Evolutionary conservation across 2,888 invertebrate species (phyloP).

Genomic region (Drosophila monieri): DNA sequence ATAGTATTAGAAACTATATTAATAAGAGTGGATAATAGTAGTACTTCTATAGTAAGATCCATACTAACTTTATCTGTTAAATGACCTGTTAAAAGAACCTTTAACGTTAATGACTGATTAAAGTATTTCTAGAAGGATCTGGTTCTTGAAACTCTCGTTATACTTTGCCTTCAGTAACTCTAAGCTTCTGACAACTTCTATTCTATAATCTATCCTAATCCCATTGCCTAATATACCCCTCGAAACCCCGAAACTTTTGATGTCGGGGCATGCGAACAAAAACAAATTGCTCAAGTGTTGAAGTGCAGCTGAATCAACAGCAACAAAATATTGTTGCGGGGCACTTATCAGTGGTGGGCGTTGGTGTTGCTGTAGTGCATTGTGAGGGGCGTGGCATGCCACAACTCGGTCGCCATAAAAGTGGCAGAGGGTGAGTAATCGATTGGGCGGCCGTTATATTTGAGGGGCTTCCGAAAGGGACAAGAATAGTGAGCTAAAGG

Average conservation of each 20-base stretch:
- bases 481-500: conserved; percentile 8
- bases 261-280: conserved; percentile 35
- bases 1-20: no score
- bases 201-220: background rate
- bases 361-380: background rate
- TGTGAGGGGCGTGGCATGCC: conserved; percentile 57
- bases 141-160: no score
- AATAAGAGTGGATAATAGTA: no score
- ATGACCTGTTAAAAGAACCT: no score
- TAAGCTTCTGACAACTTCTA: no score
- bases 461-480: conserved; percentile 11
- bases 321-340: conserved; percentile 54
- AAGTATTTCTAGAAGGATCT: no score
- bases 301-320: conserved; percentile 69
- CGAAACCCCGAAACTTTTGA: background rate
- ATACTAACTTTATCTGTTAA: no score
- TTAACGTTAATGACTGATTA: no score
- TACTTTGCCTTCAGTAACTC: no score
- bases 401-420: conserved; percentile 24
- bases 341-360: conserved; percentile 54
- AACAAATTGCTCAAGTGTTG: conserved; percentile 75
- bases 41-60: no score
- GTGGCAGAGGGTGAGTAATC: conserved; percentile 53
- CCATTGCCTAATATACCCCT: conserved; percentile 1
- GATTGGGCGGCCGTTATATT: conserved; percentile 51